Percentiles rank a stretch among this genome's conserved stretches.
Evolutionary conservation across 2,113 vertebrate species (phyloP).

Genomic region (Percina caprodes): DNA sequence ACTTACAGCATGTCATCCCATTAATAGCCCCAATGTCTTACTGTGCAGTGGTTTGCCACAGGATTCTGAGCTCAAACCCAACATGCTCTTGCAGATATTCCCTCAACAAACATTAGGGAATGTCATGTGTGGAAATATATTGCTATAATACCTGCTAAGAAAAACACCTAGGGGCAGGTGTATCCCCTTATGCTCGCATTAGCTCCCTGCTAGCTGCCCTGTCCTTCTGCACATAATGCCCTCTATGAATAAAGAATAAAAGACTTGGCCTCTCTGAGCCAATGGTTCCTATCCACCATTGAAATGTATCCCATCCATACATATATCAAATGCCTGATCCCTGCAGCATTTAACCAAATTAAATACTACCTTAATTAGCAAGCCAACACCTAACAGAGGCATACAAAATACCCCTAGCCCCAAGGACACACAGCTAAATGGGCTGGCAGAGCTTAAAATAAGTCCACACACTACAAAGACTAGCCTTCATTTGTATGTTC

Average conservation of each 20-base stretch:
- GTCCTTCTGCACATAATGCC: constrained; percentile 67
- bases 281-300: constrained; percentile 54
- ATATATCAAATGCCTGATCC: constrained; percentile 72
- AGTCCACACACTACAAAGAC: constrained; percentile 67
- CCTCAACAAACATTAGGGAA: constrained; percentile 60
- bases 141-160: constrained; percentile 60
- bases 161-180: constrained; percentile 71
- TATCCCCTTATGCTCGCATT: constrained; percentile 72
- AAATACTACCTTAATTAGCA: constrained; percentile 80
- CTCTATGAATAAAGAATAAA: constrained; percentile 75
- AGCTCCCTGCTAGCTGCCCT: constrained; percentile 65
- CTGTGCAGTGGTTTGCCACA: constrained; percentile 58
- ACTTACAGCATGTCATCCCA: constrained; percentile 62
- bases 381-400: constrained; percentile 64
- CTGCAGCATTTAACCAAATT: constrained; percentile 82
- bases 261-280: constrained; percentile 39
- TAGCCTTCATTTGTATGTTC: constrained; percentile 82
- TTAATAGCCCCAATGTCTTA: constrained; percentile 59
- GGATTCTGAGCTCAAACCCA: constrained; percentile 54
- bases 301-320: constrained; percentile 71
- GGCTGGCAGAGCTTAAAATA: constrained; percentile 74
- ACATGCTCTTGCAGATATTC: constrained; percentile 59
- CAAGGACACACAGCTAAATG: constrained; percentile 75
- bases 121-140: constrained; percentile 70
- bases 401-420: constrained; percentile 68